A percentile compares a stretch with the other conserved stretches of the same genome.
Evolutionary conservation across 2,797 vertebrate species (phyloP).

Genomic region (Coracias cyanogaster): DNA sequence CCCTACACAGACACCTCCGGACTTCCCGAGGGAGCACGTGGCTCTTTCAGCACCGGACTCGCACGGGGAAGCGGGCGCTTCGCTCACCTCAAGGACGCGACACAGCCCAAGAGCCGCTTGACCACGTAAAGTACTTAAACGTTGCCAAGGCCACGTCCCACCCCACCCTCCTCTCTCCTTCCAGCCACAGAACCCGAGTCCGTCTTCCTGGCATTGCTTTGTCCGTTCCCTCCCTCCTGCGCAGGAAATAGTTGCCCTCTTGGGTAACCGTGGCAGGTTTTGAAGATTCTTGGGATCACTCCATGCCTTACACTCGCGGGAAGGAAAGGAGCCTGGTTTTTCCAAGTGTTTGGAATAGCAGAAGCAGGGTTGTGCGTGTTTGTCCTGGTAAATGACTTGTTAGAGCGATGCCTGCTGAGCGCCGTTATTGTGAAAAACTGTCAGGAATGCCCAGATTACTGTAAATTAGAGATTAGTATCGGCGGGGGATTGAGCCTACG

Average conservation of each 20-base stretch:
- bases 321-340: neutral
- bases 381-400: constrained; percentile 28
- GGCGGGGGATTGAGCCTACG: neutral
- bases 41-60: neutral
- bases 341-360: constrained; percentile 51
- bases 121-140: neutral
- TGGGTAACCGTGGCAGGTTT: constrained; percentile 30
- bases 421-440: constrained; percentile 22
- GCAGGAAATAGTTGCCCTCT: constrained; percentile 29
- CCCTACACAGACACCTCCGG: constrained; percentile 33
- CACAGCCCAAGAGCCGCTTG: constrained; percentile 31
- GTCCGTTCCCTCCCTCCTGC: constrained; percentile 42
- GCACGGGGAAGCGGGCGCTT: neutral
- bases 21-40: constrained; percentile 22
- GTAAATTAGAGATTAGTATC: neutral
- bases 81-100: neutral
- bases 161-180: constrained; percentile 20
- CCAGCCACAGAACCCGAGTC: neutral
- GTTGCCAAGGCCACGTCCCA: constrained; percentile 41
- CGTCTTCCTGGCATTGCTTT: constrained; percentile 40
- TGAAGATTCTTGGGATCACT: constrained; percentile 38
- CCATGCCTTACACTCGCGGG: constrained; percentile 77
- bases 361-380: neutral
- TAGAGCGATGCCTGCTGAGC: neutral
- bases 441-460: neutral